These are phyloP conservation scores for Turdus rufiventris DNA, from an alignment of 2,113 vertebrate species.

Conservation along the genomic window DNA sequence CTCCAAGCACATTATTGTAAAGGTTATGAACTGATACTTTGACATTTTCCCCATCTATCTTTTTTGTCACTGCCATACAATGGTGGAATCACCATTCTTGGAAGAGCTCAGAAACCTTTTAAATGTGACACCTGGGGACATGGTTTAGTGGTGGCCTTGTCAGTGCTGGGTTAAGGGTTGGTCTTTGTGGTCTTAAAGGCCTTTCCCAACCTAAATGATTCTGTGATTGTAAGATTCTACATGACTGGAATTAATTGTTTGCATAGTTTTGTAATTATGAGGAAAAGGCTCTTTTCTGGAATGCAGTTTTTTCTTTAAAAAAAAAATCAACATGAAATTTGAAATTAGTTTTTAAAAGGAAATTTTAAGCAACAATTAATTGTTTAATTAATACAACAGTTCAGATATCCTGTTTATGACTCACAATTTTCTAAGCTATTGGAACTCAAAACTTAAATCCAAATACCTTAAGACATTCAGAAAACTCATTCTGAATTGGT, in stretches of 20 bases:
- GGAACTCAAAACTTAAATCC: background rate
- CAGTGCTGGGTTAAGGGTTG: background rate
- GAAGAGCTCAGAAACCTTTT: background rate
- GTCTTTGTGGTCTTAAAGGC: background rate
- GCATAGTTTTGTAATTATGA: background rate
- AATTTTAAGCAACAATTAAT: background rate
- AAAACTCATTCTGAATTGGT: accelerated
- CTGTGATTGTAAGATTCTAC: background rate
- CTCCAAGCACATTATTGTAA: background rate
- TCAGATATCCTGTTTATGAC: accelerated
- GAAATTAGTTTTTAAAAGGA: background rate
- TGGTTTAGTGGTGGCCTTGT: background rate
- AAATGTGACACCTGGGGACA: background rate
- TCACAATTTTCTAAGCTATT: background rate
- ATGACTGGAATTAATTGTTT: background rate
- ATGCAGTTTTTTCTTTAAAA: accelerated
- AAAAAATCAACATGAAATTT: background rate
- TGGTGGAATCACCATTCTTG: background rate
- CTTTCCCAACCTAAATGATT: background rate
- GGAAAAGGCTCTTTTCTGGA: background rate
- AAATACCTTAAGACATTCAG: background rate
- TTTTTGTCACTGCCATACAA: background rate
- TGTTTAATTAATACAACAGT: background rate
- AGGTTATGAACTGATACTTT: background rate
- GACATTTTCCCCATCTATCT: background rate